A percentile compares a stretch with the other conserved stretches of the same genome.
Conservation (phyloP, 1,140 invertebrate species). For the Euschistus heros region DNA sequence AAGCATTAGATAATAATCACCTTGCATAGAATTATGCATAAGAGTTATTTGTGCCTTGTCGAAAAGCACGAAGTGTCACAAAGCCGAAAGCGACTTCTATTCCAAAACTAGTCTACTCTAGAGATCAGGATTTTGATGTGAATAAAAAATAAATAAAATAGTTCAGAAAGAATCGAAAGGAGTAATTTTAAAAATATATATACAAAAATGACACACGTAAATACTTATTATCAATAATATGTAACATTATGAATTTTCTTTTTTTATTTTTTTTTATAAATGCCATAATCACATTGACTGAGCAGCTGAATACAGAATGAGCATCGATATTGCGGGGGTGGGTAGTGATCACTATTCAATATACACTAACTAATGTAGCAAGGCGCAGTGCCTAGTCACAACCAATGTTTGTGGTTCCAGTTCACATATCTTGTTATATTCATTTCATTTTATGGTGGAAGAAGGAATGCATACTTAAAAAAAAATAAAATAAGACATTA, state of each 20-base stretch:
- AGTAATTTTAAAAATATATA: constrained; percentile 6
- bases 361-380: neutral
- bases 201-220: constrained; percentile 9
- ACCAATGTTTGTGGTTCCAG: no score
- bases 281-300: constrained; percentile 14
- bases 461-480: no score
- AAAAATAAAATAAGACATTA: no score
- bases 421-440: no score
- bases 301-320: constrained; percentile 9
- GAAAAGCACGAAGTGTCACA: no score
- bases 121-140: no score
- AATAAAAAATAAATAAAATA: no score
- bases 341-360: neutral
- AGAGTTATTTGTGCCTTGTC: no score
- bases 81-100: no score
- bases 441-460: no score
- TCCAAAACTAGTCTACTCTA: no score
- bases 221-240: neutral
- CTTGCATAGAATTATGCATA: neutral
- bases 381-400: no score
- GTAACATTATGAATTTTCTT: neutral
- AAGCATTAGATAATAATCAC: constrained; percentile 10
- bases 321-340: neutral
- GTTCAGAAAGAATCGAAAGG: neutral
- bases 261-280: constrained; percentile 7